A percentile compares a stretch with the other conserved stretches of the same genome.
phyloP scores from a whole-genome alignment of 2,797 vertebrate species.

The Chloroceryle amazona region DNA sequence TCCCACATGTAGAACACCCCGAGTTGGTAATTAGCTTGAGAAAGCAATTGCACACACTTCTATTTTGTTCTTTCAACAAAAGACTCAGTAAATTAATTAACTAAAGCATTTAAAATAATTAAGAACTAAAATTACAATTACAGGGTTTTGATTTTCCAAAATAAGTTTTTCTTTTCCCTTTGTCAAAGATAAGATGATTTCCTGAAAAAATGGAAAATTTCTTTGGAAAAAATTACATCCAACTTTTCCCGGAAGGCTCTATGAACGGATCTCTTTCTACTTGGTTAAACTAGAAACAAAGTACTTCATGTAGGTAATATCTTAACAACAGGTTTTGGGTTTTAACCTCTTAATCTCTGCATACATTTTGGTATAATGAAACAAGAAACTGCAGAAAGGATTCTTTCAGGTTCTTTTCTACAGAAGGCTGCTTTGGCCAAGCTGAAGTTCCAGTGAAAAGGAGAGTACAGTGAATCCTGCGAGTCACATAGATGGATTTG shows the following conservation, averaged over 20 bases:
- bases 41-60: neutral
- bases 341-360: neutral
- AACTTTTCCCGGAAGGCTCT: neutral
- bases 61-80: neutral
- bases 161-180: neutral
- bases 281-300: neutral
- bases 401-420: neutral
- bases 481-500: neutral
- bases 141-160: neutral
- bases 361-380: neutral
- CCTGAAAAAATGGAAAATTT: neutral
- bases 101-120: neutral
- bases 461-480: neutral
- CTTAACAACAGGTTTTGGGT: neutral
- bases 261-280: neutral
- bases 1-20: neutral
- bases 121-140: neutral
- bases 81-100: neutral
- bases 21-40: neutral
- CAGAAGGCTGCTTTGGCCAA: neutral
- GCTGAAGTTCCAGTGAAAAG: neutral
- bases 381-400: neutral
- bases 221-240: neutral
- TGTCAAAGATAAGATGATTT: neutral
- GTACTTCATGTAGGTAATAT: neutral